Evolutionary conservation across 2,888 invertebrate species (phyloP).

Genomic region (Chydorus sphaericus): DNA sequence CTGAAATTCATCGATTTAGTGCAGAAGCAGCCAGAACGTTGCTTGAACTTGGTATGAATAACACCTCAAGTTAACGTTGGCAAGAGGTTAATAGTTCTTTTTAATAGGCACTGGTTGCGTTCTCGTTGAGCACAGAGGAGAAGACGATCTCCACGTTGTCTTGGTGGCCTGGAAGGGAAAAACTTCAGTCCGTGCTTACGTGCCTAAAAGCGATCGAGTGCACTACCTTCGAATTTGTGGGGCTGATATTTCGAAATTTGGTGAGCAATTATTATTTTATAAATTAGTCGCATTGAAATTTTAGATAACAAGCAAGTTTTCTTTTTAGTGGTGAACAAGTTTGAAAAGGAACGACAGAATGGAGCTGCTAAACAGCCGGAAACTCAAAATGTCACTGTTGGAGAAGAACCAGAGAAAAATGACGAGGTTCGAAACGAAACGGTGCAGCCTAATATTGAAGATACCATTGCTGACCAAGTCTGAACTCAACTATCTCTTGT

Average conservation of each 20-base stretch:
- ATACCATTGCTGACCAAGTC: neutral
- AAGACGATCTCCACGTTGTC: conserved; percentile 40
- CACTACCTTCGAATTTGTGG: conserved; percentile 76
- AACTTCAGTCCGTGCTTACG: conserved; percentile 72
- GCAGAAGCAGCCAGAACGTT: conserved; percentile 49
- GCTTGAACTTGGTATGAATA: neutral
- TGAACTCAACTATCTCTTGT: neutral
- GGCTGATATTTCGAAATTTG: conserved; percentile 69
- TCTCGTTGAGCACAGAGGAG: conserved; percentile 25
- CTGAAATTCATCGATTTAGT: conserved; percentile 52
- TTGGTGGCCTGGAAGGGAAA: conserved; percentile 87
- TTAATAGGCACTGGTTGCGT: conserved; percentile 23
- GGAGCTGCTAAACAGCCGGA: conserved; percentile 2
- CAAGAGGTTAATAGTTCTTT: neutral
- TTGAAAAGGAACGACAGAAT: conserved; percentile 31
- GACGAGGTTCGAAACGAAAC: neutral
- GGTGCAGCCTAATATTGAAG: neutral
- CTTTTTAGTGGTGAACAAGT: conserved; percentile 48
- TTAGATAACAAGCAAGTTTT: neutral
- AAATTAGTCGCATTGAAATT: too few relatives aligned
- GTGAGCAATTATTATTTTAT: conserved; percentile 33
- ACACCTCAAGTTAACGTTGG: neutral
- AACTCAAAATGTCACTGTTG: conserved; percentile 32
- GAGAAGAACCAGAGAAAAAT: neutral
- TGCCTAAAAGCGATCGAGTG: conserved; percentile 65